Evolutionary conservation across 1,140 invertebrate species (phyloP).

Genomic region (Drosophila ogumai): DNA sequence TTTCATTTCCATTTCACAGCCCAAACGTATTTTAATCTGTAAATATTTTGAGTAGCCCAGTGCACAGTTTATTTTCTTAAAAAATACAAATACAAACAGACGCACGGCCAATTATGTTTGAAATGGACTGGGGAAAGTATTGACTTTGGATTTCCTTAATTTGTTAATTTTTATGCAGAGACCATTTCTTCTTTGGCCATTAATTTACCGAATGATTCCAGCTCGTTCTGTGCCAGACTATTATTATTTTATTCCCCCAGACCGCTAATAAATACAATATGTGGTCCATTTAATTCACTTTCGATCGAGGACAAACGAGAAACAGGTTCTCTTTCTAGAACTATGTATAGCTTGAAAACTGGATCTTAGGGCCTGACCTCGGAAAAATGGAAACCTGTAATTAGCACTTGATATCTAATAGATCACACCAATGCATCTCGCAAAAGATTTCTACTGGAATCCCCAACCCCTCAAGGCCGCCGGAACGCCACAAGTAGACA

Average conservation of each 20-base stretch:
- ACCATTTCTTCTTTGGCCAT: not conserved
- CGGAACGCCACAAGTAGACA: conserved; percentile 18
- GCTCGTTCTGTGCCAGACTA: not conserved
- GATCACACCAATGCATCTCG: conserved; percentile 45
- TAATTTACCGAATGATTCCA: not conserved
- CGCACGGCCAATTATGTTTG: conserved; percentile 17
- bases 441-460: conserved; percentile 35
- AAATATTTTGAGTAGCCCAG: conserved; percentile 39
- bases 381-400: conserved; percentile 39
- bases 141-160: conserved; percentile 29
- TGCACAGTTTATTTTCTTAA: conserved; percentile 39
- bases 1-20: conserved; percentile 40
- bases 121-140: conserved; percentile 23
- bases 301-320: not conserved
- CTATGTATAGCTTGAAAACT: conserved; percentile 1
- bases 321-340: conserved; percentile 27
- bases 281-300: conserved; percentile 5
- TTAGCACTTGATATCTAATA: conserved; percentile 56
- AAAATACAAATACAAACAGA: conserved; percentile 21
- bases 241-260: conserved; percentile 23
- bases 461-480: conserved; percentile 46
- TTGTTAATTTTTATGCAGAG: conserved; percentile 7
- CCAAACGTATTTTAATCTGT: conserved; percentile 45
- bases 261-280: not conserved
- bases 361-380: conserved; percentile 38